Evolutionary conservation across 2,888 invertebrate genomes (phyloP).

Genomic region (Tetramorium bicarinatum): DNA sequence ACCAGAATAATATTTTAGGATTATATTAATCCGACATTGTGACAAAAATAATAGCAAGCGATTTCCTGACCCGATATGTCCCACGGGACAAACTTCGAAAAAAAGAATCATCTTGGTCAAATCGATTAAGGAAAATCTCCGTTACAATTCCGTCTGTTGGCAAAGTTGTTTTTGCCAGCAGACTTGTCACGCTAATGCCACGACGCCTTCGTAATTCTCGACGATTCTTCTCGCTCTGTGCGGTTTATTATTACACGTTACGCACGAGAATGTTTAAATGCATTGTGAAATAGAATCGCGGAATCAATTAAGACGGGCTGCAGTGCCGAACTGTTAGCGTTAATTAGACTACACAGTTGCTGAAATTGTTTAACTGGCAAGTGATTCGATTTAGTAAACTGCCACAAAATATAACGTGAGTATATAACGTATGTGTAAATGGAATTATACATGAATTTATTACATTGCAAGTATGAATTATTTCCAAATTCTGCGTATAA

Average conservation of each 20-base stretch:
- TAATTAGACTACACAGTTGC: conserved; percentile 9
- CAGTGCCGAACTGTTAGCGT: neutral
- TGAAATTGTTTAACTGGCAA: neutral
- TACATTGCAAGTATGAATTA: neutral
- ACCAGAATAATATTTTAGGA: conserved; percentile 74
- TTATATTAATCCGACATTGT: conserved; percentile 77
- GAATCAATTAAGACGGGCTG: conserved; percentile 27
- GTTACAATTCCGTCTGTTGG: conserved; percentile 67
- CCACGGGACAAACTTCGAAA: conserved; percentile 57
- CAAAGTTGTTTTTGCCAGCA: neutral
- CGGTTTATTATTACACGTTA: conserved; percentile 10
- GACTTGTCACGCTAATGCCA: no score
- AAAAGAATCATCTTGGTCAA: conserved; percentile 19
- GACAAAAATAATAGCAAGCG: conserved; percentile 56
- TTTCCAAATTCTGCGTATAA: neutral
- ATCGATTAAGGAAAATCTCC: conserved; percentile 80
- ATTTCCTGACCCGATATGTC: conserved; percentile 45
- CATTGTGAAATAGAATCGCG: conserved; percentile 9
- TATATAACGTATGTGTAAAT: neutral
- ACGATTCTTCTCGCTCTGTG: conserved; percentile 36
- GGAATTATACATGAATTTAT: neutral
- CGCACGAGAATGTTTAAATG: neutral
- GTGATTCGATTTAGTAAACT: conserved; percentile 10
- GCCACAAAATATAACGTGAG: no score
- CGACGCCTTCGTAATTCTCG: neutral